Percentiles rank a stretch among this genome's conserved stretches.
Evolutionary conservation across 2,888 invertebrate species (phyloP).

Genomic region (Clivina fossor): DNA sequence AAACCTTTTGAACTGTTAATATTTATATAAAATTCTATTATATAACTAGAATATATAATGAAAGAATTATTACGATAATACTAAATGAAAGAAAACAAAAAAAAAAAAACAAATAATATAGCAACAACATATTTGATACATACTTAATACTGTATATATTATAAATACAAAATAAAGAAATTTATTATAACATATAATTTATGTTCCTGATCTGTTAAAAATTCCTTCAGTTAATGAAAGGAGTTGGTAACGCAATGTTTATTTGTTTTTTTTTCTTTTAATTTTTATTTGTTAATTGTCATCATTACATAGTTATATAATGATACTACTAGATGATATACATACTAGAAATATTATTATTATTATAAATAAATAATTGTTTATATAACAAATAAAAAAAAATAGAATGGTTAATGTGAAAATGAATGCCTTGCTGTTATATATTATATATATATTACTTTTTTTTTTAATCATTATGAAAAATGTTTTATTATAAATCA

Average conservation of each 20-base stretch:
- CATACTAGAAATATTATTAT: constrained; percentile 1
- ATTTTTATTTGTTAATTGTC: neutral
- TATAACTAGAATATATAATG: constrained; percentile 23
- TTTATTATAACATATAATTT: no score
- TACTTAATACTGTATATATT: constrained; percentile 27
- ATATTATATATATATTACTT: constrained; percentile 9
- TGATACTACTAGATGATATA: no score
- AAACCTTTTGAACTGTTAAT: constrained; percentile 30
- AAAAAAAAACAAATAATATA: constrained; percentile 20
- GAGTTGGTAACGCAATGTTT: no score
- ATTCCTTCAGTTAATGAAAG: no score
- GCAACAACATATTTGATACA: constrained; percentile 31
- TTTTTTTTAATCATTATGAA: constrained; percentile 23
- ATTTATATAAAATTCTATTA: constrained; percentile 32
- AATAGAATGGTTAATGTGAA: constrained; percentile 28
- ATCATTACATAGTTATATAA: no score
- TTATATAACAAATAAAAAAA: constrained; percentile 24
- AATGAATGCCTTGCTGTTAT: constrained; percentile 32
- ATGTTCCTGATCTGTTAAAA: no score
- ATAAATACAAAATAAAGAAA: constrained; percentile 28
- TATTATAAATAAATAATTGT: constrained; percentile 11
- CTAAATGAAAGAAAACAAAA: constrained; percentile 2
- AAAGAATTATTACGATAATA: neutral
- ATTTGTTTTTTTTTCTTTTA: neutral
- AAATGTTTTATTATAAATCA: constrained; percentile 23